phyloP scores from a whole-genome alignment of 2,888 invertebrate genomes.

The Polymixis lichenea region DNA sequence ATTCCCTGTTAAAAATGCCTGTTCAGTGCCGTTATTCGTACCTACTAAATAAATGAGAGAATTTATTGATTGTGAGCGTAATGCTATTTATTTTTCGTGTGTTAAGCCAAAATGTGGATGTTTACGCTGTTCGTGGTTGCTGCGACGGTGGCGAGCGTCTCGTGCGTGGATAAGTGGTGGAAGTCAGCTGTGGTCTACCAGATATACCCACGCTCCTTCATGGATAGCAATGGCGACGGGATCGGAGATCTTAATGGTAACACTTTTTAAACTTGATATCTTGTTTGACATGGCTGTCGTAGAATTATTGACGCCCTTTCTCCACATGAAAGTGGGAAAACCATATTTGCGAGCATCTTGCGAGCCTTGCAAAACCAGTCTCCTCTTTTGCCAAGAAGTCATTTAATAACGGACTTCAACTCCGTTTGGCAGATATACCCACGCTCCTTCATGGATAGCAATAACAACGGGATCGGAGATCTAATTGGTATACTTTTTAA shows the following conservation, averaged over 20 bases:
- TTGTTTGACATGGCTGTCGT: no score
- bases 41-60: background rate
- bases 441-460: conserved; percentile 94
- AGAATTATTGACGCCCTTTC: no score
- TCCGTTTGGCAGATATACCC: conserved; percentile 95
- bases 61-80: background rate
- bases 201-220: conserved; percentile 94
- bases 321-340: no score
- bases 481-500: conserved; percentile 89
- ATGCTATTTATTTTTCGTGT: conserved; percentile 56
- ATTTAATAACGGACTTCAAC: no score
- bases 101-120: conserved; percentile 45
- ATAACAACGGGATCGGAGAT: conserved; percentile 94
- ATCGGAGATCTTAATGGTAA: no score
- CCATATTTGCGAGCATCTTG: no score
- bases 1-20: background rate
- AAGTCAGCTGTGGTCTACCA: conserved; percentile 94
- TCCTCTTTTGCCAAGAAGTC: no score
- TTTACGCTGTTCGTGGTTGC: conserved; percentile 33
- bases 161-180: conserved; percentile 92
- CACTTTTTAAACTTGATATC: background rate
- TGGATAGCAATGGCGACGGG: conserved; percentile 93
- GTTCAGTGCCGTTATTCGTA: background rate
- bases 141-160: conserved; percentile 17
- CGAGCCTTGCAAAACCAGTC: no score